phyloP scores from a whole-genome alignment of 2,888 invertebrate genomes.

The Synergus itoensis region DNA sequence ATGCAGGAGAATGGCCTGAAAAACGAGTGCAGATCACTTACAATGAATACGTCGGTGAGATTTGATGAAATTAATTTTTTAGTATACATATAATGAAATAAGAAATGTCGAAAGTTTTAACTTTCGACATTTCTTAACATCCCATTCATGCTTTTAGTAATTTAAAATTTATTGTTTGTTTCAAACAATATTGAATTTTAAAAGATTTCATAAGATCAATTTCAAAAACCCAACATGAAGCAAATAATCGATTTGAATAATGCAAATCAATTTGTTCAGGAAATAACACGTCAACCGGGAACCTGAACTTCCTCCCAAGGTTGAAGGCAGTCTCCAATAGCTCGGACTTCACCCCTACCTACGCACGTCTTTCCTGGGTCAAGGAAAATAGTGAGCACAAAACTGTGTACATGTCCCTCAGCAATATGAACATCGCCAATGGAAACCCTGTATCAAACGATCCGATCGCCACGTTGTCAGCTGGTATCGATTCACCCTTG shows the following conservation, averaged over 20 bases:
- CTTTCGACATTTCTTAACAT: too few species aligned
- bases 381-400: slow-evolving; percentile 68
- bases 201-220: too few species aligned
- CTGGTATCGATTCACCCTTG: slow-evolving; percentile 85
- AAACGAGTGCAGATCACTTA: slow-evolving; percentile 88
- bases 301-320: slow-evolving; percentile 81
- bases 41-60: slow-evolving; percentile 84
- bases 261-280: slow-evolving; percentile 62
- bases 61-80: not conserved
- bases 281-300: slow-evolving; percentile 86
- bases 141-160: too few species aligned
- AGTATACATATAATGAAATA: too few species aligned
- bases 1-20: slow-evolving; percentile 85
- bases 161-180: too few species aligned
- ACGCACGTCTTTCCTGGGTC: slow-evolving; percentile 67
- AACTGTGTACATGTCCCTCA: slow-evolving; percentile 67
- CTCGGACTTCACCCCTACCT: slow-evolving; percentile 62
- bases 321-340: slow-evolving; percentile 55
- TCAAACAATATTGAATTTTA: too few species aligned
- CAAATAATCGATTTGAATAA: not conserved
- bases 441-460: slow-evolving; percentile 87
- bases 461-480: slow-evolving; percentile 87
- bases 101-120: too few species aligned
- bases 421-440: slow-evolving; percentile 83
- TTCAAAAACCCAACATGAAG: too few species aligned